Percentiles rank a stretch among this genome's conserved stretches.
Evolutionary conservation across 1,140 invertebrate species (phyloP).

Genomic region (Augochlora pura): DNA sequence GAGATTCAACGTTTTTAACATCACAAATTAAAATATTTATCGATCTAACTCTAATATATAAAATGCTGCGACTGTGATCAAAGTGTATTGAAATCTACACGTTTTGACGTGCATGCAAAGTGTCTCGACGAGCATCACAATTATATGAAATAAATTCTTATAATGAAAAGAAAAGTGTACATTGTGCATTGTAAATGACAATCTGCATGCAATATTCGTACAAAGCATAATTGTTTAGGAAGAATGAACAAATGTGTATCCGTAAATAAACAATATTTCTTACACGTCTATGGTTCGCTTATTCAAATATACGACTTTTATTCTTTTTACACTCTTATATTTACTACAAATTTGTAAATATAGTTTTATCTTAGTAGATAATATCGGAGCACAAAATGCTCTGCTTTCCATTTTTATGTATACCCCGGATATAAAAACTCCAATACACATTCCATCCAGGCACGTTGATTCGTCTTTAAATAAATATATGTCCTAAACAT

Average conservation of each 20-base stretch:
- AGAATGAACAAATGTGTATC: constrained; percentile 22
- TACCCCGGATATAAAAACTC: constrained; percentile 23
- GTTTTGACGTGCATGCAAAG: constrained; percentile 21
- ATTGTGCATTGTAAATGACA: constrained; percentile 22
- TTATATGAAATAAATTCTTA: constrained; percentile 36
- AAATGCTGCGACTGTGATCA: constrained; percentile 56
- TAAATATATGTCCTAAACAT: constrained; percentile 28
- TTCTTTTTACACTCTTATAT: constrained; percentile 45
- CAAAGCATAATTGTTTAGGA: constrained; percentile 37
- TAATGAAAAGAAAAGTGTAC: constrained; percentile 15
- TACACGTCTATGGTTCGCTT: constrained; percentile 33
- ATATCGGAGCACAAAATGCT: constrained; percentile 23
- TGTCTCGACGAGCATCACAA: constrained; percentile 21
- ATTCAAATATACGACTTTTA: constrained; percentile 33
- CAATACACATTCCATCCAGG: constrained; percentile 48
- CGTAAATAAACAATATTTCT: constrained; percentile 25
- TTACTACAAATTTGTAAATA: constrained; percentile 55
- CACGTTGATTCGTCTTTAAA: constrained; percentile 33
- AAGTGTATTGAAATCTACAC: constrained; percentile 40
- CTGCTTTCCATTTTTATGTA: background rate
- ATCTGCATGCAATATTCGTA: constrained; percentile 37
- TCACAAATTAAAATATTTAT: constrained; percentile 40
- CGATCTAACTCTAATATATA: constrained; percentile 34
- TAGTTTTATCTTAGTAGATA: constrained; percentile 23
- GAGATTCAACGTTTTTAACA: constrained; percentile 18